Conservation (phyloP, 2,888 invertebrate genomes). For the Chymomyza caudatula region DNA sequence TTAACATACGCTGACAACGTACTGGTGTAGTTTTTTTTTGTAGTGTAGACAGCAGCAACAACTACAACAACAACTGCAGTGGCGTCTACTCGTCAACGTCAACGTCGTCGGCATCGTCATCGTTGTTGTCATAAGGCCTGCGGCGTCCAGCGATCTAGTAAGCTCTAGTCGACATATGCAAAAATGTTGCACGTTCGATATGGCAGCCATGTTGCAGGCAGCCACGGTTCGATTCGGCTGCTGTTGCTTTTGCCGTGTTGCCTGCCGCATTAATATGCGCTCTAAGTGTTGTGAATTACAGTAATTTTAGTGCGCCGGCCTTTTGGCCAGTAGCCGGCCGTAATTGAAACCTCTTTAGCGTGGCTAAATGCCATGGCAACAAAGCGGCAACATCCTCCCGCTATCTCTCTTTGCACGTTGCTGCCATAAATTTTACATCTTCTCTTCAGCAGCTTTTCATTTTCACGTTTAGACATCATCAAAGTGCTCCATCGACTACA, state of each 20-base stretch:
- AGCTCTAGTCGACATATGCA: neutral
- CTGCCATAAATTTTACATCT: constrained; percentile 67
- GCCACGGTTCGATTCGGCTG: constrained; percentile 33
- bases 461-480: constrained; percentile 9
- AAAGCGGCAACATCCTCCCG: constrained; percentile 12
- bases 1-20: too few relatives aligned
- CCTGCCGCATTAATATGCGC: constrained; percentile 73
- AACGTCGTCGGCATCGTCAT: too few relatives aligned
- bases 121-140: neutral
- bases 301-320: constrained; percentile 64
- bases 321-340: constrained; percentile 44
- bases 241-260: too few relatives aligned
- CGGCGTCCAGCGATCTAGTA: neutral
- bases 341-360: constrained; percentile 72
- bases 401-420: neutral
- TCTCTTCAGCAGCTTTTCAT: constrained; percentile 51
- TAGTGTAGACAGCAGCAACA: neutral
- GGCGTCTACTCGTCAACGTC: neutral
- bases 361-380: constrained; percentile 63
- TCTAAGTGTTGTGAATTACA: constrained; percentile 76
- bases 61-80: neutral
- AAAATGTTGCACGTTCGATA: constrained; percentile 6
- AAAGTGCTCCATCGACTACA: neutral
- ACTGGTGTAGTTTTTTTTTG: too few relatives aligned
- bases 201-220: constrained; percentile 28